Conservation (phyloP, 2,888 invertebrate genomes). For the Leucophenga maculata region DNA sequence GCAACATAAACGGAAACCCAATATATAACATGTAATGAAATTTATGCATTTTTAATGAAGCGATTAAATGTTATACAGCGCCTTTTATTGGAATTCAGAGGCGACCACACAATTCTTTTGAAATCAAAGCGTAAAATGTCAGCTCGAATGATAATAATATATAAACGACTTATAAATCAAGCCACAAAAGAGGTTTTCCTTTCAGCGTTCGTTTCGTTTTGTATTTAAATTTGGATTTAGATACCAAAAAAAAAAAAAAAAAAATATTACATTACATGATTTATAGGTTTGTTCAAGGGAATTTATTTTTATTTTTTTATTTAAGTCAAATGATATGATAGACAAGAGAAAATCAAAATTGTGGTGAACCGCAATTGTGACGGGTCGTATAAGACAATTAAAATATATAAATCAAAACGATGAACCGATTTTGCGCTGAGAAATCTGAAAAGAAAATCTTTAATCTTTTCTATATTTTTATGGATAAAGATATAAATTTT, state of each 20-base stretch:
- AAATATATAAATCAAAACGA: too few relatives aligned
- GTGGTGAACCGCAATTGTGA: too few relatives aligned
- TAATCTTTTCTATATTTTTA: too few relatives aligned
- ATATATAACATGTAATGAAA: constrained; percentile 11
- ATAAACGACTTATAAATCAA: constrained; percentile 11
- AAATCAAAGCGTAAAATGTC: constrained; percentile 14
- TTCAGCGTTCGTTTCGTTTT: neutral
- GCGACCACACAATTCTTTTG: constrained; percentile 44
- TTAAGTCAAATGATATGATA: neutral
- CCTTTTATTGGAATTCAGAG: constrained; percentile 14
- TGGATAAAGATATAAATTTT: too few relatives aligned
- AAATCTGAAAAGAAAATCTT: too few relatives aligned
- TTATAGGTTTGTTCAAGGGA: neutral
- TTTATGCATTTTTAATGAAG: constrained; percentile 40
- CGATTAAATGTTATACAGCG: constrained; percentile 37
- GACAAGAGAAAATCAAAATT: neutral
- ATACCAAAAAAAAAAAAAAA: too few relatives aligned
- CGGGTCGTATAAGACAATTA: too few relatives aligned
- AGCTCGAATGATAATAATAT: neutral
- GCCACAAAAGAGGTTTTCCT: neutral
- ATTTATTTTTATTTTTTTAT: neutral
- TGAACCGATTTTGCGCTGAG: too few relatives aligned
- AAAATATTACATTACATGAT: constrained; percentile 12
- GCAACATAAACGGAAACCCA: constrained; percentile 9
- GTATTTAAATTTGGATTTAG: neutral